These are phyloP conservation scores for Casuarius casuarius DNA, from an alignment of 2,113 vertebrate species.

Conservation along the genomic window DNA sequence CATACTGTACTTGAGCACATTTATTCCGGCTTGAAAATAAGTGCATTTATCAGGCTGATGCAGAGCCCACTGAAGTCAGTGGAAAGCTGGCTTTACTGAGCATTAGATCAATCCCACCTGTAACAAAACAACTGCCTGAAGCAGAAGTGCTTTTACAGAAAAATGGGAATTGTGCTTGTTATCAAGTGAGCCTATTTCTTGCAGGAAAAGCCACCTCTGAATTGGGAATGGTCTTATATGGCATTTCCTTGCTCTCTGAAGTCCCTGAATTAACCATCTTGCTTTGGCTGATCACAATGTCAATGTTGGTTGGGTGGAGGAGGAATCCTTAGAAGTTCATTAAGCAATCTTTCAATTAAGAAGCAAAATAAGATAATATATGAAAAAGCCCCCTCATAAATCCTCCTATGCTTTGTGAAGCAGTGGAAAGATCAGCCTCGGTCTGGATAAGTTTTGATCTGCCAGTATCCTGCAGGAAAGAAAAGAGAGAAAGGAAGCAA, in stretches of 20 bases:
- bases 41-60: background rate
- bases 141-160: background rate
- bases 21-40: background rate
- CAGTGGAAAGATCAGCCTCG: slow-evolving; percentile 18
- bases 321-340: slow-evolving; percentile 48
- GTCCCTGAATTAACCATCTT: slow-evolving; percentile 22
- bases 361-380: slow-evolving; percentile 26
- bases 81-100: background rate
- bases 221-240: background rate
- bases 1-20: background rate
- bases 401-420: slow-evolving; percentile 16
- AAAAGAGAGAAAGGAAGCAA: background rate
- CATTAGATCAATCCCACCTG: background rate
- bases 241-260: background rate
- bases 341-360: slow-evolving; percentile 45
- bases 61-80: background rate
- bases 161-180: background rate
- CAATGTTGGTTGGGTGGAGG: background rate
- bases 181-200: background rate
- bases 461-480: background rate
- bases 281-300: slow-evolving; percentile 11
- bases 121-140: background rate
- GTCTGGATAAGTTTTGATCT: background rate
- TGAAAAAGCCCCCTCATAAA: background rate
- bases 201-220: background rate